Percentiles rank a stretch among this genome's conserved stretches.
Conservation (phyloP, 2,888 invertebrate species). For the Apoda limacodes region DNA sequence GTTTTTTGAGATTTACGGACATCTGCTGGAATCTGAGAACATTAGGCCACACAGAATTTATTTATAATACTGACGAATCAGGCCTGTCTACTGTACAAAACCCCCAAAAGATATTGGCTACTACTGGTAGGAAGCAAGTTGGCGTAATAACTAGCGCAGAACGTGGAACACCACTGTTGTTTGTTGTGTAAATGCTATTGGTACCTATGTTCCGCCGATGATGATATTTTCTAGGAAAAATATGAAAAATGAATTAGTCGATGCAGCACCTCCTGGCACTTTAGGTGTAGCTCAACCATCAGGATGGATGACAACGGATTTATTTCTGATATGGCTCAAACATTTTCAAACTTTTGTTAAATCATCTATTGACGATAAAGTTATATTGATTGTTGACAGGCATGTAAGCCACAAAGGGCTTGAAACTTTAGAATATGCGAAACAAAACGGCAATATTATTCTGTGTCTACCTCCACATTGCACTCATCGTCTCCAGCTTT, state of each 20-base stretch:
- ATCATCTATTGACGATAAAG: conserved; percentile 2
- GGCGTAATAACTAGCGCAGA: conserved; percentile 11
- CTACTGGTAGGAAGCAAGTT: conserved; percentile 16
- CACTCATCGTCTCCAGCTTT: conserved; percentile 7
- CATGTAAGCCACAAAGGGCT: conserved; percentile 11
- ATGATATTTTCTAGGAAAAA: conserved; percentile 5
- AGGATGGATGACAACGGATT: conserved; percentile 9
- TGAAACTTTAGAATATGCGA: conserved; percentile 9
- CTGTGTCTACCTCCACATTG: conserved; percentile 7
- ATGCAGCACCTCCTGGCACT: conserved; percentile 3
- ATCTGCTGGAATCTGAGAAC: not conserved
- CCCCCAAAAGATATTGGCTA: conserved; percentile 1
- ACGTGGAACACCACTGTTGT: conserved; percentile 1
- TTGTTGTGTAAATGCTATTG: conserved; percentile 1
- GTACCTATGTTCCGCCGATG: conserved; percentile 1
- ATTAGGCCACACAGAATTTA: not conserved
- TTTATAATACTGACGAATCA: conserved; percentile 6
- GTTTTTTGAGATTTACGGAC: conserved; percentile 7
- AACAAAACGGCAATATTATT: conserved; percentile 9
- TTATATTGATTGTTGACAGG: conserved; percentile 7
- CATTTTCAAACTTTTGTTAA: conserved; percentile 9
- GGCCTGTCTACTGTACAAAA: conserved; percentile 8
- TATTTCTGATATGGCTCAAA: conserved; percentile 11
- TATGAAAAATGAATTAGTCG: not conserved
- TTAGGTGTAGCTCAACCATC: conserved; percentile 11